Evolutionary conservation across 2,888 invertebrate genomes (phyloP), one percentile per base, ranked within the genome.

Genomic region (Xestia sexstrigata): DNA sequence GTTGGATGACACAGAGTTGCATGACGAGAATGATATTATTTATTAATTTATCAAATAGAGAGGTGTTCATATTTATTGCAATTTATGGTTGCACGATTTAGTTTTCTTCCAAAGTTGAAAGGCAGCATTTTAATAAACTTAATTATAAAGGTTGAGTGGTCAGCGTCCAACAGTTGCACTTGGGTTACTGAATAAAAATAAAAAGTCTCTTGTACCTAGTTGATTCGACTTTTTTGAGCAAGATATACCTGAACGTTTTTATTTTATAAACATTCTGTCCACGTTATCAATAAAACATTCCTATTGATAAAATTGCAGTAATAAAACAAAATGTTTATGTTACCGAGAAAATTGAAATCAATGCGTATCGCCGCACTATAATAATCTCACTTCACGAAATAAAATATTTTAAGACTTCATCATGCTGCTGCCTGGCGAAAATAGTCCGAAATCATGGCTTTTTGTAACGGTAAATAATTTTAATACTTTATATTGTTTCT

Each of bases 311-410:
- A 76, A 87, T 78, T 70, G 30, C 45, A 55, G 76, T 42, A 77
- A 83, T 88, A 81, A 90, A 90, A 86, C 76, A 76, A 78, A 83
- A 85, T 86, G 87, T 89, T 89, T 89, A 88, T 77, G 89, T 89
- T 88, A 81, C 70, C 68, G 45, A 83, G 85, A 60, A 90, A 91
- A 94, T 95, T 92, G 94, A 95, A 94, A 92, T 89, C 94, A 93
- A 77, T 85, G 91, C 94, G 89, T 82, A 90, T 88, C 93, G 86
- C 83, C 79, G 80, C 70, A 75, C 85, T 84, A 75, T 82, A 81
- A 78, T 83, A 85, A 79, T 71, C 68, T 79, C 74, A 70, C 74
- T 75, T 82, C 67, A 62, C 58, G 70, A 73, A 78, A 87, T 82
- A 83, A 81, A 85, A 78, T 85, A 78, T 82, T 77, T 86, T 74